Evolutionary conservation across 2,113 vertebrate species (phyloP).

Genomic region (Brachypteracias leptosomus): DNA sequence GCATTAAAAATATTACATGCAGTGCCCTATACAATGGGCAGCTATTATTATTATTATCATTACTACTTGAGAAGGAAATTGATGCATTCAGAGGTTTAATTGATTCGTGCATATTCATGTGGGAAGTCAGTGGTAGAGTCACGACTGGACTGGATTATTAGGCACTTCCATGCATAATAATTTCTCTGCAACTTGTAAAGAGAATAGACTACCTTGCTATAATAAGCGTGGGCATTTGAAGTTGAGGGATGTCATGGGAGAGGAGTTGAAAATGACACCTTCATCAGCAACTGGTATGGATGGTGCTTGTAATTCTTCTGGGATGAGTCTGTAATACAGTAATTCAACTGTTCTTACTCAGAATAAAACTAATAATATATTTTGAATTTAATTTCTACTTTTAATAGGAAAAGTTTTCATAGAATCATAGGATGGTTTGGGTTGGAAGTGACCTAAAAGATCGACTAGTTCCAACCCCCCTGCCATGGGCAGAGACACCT

Average conservation of each 20-base stretch:
- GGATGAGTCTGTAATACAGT: neutral
- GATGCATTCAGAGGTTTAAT: slow-evolving; percentile 65
- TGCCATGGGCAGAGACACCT: neutral
- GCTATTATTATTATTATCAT: slow-evolving; percentile 62
- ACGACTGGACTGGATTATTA: slow-evolving; percentile 54
- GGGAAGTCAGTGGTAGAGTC: slow-evolving; percentile 55
- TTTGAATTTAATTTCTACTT: neutral
- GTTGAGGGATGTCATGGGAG: neutral
- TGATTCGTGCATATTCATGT: slow-evolving; percentile 68
- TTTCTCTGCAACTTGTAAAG: neutral
- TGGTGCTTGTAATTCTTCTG: neutral
- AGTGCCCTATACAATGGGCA: slow-evolving; percentile 42
- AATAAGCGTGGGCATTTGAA: neutral
- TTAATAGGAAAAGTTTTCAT: neutral
- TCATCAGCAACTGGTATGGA: neutral
- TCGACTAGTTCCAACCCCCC: neutral
- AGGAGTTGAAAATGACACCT: slow-evolving; percentile 22
- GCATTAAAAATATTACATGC: slow-evolving; percentile 44
- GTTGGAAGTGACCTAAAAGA: neutral
- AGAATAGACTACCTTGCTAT: neutral
- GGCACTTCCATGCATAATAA: slow-evolving; percentile 52
- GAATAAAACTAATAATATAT: neutral
- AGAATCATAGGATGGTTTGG: neutral
- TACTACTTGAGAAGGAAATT: slow-evolving; percentile 31
- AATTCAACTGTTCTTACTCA: neutral